phyloP scores from a whole-genome alignment of 2,888 invertebrate species.

The Odontomyia ornata region DNA sequence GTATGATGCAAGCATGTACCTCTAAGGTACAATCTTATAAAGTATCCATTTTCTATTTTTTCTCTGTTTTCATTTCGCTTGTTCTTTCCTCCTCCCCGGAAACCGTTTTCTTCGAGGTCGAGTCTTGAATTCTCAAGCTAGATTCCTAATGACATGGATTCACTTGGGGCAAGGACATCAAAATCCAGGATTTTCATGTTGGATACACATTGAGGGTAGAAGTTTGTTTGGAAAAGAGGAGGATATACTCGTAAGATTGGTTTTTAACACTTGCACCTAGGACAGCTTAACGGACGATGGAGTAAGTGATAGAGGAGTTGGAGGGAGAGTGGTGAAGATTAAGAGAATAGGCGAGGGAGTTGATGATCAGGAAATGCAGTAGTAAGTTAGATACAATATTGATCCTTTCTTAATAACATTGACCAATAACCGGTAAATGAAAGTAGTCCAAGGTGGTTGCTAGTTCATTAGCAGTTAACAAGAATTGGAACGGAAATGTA shows the following conservation, averaged over 20 bases:
- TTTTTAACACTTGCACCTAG: conserved; percentile 1
- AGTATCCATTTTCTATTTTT: neutral
- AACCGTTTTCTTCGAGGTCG: neutral
- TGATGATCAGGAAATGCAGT: neutral
- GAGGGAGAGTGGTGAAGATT: neutral
- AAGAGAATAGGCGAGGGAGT: neutral
- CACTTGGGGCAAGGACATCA: neutral
- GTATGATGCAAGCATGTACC: neutral
- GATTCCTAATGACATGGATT: conserved; percentile 21
- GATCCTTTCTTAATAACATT: conserved; percentile 35
- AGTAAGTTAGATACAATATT: conserved; percentile 35
- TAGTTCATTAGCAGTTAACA: conserved; percentile 29
- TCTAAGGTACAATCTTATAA: conserved; percentile 4
- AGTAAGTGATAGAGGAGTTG: too few species aligned
- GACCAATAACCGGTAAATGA: conserved; percentile 36
- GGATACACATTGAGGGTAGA: neutral
- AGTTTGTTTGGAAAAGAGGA: neutral
- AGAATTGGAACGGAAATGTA: neutral
- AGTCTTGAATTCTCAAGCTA: neutral
- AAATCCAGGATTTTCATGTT: conserved; percentile 35
- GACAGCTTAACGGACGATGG: neutral
- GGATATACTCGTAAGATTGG: neutral
- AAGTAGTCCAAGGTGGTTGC: conserved; percentile 10
- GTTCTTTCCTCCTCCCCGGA: neutral
- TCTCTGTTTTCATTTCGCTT: neutral